phyloP scores from a whole-genome alignment of 2,113 vertebrate genomes.

The Delphinapterus leucas region DNA sequence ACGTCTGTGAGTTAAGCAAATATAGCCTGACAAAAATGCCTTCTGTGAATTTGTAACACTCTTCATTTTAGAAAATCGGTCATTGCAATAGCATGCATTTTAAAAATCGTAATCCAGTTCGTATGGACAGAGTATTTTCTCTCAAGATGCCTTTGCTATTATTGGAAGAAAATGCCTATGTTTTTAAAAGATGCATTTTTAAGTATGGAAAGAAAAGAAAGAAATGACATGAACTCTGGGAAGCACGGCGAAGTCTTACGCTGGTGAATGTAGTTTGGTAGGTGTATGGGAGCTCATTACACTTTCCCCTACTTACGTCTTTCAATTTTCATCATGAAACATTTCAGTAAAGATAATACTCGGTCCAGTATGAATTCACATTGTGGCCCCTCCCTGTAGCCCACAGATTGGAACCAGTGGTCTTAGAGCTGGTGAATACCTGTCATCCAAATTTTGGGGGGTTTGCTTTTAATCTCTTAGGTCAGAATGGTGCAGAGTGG shows the following conservation, averaged over 20 bases:
- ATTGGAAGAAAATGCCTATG: not conserved
- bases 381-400: not conserved
- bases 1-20: not conserved
- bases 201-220: not conserved
- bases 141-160: not conserved
- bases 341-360: not conserved
- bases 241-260: fast-evolving
- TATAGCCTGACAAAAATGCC: not conserved
- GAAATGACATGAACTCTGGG: not conserved
- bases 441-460: not conserved
- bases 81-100: fast-evolving
- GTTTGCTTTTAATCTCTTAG: not conserved
- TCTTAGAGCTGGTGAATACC: not conserved
- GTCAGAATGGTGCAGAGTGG: not conserved
- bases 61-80: not conserved
- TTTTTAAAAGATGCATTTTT: not conserved
- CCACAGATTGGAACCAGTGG: not conserved
- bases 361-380: not conserved
- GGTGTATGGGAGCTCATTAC: fast-evolving
- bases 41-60: not conserved
- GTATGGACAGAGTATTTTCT: not conserved
- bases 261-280: fast-evolving
- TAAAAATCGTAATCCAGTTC: not conserved
- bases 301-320: not conserved
- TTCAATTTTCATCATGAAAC: not conserved